phyloP scores from a whole-genome alignment of 1,140 invertebrate species.

The Onthophagus taurus region DNA sequence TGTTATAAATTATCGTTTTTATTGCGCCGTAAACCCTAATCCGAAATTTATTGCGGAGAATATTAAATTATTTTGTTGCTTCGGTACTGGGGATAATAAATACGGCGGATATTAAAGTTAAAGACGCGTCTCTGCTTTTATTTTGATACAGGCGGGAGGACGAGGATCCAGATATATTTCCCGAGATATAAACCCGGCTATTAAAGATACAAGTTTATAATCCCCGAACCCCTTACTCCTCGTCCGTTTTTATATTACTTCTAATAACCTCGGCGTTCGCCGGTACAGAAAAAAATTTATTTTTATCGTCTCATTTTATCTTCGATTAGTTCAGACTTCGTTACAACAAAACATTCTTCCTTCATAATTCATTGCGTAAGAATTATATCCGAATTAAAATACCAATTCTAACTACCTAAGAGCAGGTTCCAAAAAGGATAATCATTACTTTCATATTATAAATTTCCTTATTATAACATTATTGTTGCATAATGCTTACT shows the following conservation, averaged over 20 bases:
- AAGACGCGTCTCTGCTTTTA: slow-evolving; percentile 27
- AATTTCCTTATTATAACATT: too few relatives aligned
- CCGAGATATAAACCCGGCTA: slow-evolving; percentile 32
- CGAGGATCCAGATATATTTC: slow-evolving; percentile 32
- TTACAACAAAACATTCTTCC: not conserved
- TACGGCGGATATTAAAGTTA: slow-evolving; percentile 34
- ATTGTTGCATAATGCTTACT: too few relatives aligned
- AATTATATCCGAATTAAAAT: too few relatives aligned
- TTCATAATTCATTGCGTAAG: not conserved
- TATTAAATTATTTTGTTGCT: slow-evolving; percentile 38
- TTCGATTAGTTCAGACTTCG: not conserved
- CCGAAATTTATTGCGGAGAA: slow-evolving; percentile 36
- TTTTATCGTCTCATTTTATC: too few relatives aligned
- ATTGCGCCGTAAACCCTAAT: slow-evolving; percentile 36
- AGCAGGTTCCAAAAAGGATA: too few relatives aligned
- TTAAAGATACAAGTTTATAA: slow-evolving; percentile 37
- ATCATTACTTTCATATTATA: too few relatives aligned
- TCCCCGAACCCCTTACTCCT: too few relatives aligned
- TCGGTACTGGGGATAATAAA: slow-evolving; percentile 33
- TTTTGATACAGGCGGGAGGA: slow-evolving; percentile 23
- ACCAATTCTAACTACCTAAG: too few relatives aligned
- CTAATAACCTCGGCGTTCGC: slow-evolving; percentile 20
- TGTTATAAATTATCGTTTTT: slow-evolving; percentile 39
- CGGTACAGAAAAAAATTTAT: too few relatives aligned
- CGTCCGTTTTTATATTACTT: slow-evolving; percentile 29